A percentile compares a stretch with the other conserved stretches of the same genome.
Evolutionary conservation across 1,140 invertebrate species (phyloP).

Genomic region (Drosophila azteca): DNA sequence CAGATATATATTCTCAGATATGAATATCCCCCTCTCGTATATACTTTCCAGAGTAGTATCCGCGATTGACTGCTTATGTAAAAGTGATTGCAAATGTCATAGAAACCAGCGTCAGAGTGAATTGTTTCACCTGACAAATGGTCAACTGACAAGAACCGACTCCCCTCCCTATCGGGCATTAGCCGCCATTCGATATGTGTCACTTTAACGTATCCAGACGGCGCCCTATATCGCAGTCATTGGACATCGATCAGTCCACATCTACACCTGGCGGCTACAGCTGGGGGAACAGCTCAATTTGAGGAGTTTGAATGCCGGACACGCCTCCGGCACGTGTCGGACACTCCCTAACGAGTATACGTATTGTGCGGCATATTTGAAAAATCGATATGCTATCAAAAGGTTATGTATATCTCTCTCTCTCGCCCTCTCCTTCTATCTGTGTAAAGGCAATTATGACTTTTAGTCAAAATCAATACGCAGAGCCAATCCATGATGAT

Average conservation of each 20-base stretch:
- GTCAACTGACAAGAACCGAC: conserved; percentile 57
- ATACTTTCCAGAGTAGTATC: conserved; percentile 12
- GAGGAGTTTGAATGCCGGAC: conserved; percentile 16
- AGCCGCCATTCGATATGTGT: neutral
- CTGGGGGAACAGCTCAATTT: conserved; percentile 34
- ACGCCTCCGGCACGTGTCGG: conserved; percentile 45
- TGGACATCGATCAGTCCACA: conserved; percentile 28
- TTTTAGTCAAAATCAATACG: conserved; percentile 59
- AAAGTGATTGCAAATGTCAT: conserved; percentile 35
- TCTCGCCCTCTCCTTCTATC: too few species aligned
- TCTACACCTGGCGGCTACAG: neutral
- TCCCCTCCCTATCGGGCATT: conserved; percentile 2
- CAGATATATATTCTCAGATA: too few species aligned
- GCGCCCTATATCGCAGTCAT: conserved; percentile 21
- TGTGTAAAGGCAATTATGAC: conserved; percentile 47
- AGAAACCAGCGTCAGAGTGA: neutral
- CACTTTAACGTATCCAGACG: conserved; percentile 31
- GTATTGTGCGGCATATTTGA: conserved; percentile 28
- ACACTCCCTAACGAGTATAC: neutral
- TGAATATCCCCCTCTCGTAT: neutral
- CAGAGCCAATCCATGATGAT: conserved; percentile 35
- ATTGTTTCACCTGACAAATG: conserved; percentile 68
- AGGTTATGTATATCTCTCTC: too few species aligned
- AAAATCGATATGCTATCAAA: conserved; percentile 61
- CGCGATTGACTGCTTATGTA: conserved; percentile 46